These are phyloP conservation scores for Dynastes grantii DNA, from an alignment of 2,888 invertebrate species.

Conservation along the genomic window DNA sequence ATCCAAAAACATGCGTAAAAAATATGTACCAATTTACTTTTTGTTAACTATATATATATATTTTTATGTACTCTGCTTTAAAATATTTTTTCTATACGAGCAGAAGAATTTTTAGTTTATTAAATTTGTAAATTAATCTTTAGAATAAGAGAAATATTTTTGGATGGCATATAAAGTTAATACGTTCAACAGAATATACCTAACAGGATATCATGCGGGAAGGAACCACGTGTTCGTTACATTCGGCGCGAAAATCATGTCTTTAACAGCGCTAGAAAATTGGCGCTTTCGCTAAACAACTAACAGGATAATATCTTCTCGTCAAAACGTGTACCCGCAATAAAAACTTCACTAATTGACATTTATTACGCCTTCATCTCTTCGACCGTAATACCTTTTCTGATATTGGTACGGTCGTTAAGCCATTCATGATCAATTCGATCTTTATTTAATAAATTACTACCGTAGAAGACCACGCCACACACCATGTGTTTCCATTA, in stretches of 20 bases:
- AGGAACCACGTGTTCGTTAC: conserved; percentile 29
- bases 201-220: conserved; percentile 35
- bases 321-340: conserved; percentile 13
- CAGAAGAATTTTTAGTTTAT: too few species aligned
- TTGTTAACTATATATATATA: too few species aligned
- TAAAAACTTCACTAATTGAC: conserved; percentile 43
- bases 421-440: conserved; percentile 32
- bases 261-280: conserved; percentile 19
- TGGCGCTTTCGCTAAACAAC: conserved; percentile 24
- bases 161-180: too few species aligned
- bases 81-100: too few species aligned
- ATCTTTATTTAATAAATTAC: conserved; percentile 42
- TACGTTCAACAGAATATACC: not conserved
- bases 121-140: too few species aligned
- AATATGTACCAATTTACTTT: too few species aligned
- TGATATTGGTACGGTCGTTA: conserved; percentile 21
- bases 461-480: conserved; percentile 3
- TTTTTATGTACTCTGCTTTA: too few species aligned
- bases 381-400: conserved; percentile 20
- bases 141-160: too few species aligned
- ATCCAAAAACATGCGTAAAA: too few species aligned
- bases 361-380: conserved; percentile 31
- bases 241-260: conserved; percentile 11
- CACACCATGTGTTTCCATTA: conserved; percentile 39
- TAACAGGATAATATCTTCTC: conserved; percentile 17